Base-by-base conservation (phyloP, 2,113 vertebrate species). In the Parotia lawesii region DNA sequence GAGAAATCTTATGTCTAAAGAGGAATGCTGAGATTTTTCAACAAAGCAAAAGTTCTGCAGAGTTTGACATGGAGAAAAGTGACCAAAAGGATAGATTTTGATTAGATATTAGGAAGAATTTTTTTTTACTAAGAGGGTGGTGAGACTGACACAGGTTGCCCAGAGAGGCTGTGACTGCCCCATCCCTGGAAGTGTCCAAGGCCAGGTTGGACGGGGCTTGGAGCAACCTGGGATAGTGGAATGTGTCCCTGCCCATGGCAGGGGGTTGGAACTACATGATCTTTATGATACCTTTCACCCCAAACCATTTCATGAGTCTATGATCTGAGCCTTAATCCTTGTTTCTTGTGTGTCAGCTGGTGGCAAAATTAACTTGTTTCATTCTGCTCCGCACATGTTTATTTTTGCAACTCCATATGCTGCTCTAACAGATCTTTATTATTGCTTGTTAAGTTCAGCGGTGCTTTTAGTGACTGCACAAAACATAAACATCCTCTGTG, bases 401-500 rank as follows among this genome's bases (percentile, higher is more conserved):
- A 62, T 96, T 95, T 92, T 94, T 93, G 72, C 81, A 89, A 20
- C 87, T 90, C 81, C 82, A 72, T 91, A 73, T 94, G 87, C 72
- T 90, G 53, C 75, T 89, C 38, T 45, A 58, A 62, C 60, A 77
- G 90, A 73, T 84, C 87, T 87, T 80, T 60, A 79, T 92, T 92
- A 73, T 42, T 91, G 53, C 82, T 90, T 87, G 74, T 80, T 48
- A 74, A 76, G 73, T 90, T 94, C 48, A 28, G 18, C 24, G 19
- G 69, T 79, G 57, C 53, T 93, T 91, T 74, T 73, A 89, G 85
- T 50, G 86, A 66, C 56, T 12, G 19, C 65, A 53, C 17, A 33
- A 44, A 95, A 95, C 80, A 50, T 88, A 94, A 94, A 74, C 92
- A 87, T 86, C 71, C 84, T 95, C 58, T 88, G 89, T 80, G 94